Base-by-base conservation (phyloP, 2,888 invertebrate species). In the Candidula unifasciata region DNA sequence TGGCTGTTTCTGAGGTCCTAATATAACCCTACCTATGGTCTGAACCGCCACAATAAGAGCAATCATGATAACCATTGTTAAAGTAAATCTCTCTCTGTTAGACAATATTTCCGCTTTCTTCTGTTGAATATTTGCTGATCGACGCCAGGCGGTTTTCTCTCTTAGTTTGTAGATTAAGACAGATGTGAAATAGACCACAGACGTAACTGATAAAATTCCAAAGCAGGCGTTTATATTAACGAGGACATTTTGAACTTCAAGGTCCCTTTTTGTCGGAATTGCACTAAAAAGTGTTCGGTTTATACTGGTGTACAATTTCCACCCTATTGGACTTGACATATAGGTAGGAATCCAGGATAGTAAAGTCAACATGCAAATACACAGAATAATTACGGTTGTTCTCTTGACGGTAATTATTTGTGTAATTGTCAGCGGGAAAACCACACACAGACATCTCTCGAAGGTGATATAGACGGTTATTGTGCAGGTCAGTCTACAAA, bases 361-460 rank as follows among this genome's bases (percentile, higher is more conserved):
- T 27, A 24, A 10, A 10, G 66, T n/a, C n/a, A 66, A 3, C 10
- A 27, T 27, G 10, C 6, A 66, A 27, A 66, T 66, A 66, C 10
- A 66, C n/a, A 66, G 3, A 2, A 66, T n/a, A n/a, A 66, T n/a
- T 10, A 27, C 1, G 2, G n/a, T 66, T n/a, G 27, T 27, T 66
- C 27, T 66, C 10, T 66, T 66, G n/a, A 8, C 2, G 13, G 66
- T 66, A 10, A 66, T 27, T n/a, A 24, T n/a, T n/a, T 27, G n/a
- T 66, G n/a, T 66, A 27, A 66, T 66, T 24, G n/a, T 13, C 5
- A 66, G 13, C 8, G n/a, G 24, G 27, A n/a, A 66, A 10, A 66
- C 66, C n/a, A 66, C 27, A 66, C 66, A 66, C 66, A 66, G 13
- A 66, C 66, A 66, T 66, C 66, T 66, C 66, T 66, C 27, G 5